phyloP scores from a whole-genome alignment of 2,113 vertebrate genomes.

The Nibea coibor region DNA sequence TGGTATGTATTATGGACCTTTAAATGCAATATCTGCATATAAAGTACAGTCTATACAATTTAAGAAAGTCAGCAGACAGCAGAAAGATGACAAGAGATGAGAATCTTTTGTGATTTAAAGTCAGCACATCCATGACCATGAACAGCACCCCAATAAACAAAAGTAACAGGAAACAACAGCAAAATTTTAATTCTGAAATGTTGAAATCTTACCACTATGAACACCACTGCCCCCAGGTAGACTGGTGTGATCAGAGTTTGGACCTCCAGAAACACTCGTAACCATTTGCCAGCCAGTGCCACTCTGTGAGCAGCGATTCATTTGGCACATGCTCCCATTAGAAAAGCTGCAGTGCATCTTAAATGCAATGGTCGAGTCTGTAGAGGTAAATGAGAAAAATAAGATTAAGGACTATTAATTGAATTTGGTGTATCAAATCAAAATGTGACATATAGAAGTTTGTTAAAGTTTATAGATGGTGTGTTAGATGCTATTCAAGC shows the following conservation, averaged over 20 bases:
- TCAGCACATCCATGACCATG: background rate
- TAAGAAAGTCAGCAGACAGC: background rate
- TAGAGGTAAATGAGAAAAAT: background rate
- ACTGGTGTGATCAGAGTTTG: constrained; percentile 62
- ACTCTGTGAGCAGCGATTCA: constrained; percentile 41
- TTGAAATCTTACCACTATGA: constrained; percentile 18
- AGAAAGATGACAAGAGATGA: background rate
- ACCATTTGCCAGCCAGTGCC: constrained; percentile 47
- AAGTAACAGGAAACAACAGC: no score
- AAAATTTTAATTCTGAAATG: background rate
- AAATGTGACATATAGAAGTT: no score
- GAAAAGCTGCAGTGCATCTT: constrained; percentile 64
- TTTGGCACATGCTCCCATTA: constrained; percentile 40
- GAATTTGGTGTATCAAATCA: no score
- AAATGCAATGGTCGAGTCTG: constrained; percentile 58
- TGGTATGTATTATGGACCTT: background rate
- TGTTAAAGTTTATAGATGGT: no score
- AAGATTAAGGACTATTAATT: background rate
- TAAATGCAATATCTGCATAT: background rate
- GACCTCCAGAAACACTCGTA: constrained; percentile 8
- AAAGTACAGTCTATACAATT: no score
- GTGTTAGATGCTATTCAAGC: no score
- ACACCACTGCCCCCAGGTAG: constrained; percentile 13
- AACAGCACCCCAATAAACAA: no score
- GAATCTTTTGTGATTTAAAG: background rate